Evolutionary conservation across 2,888 invertebrate genomes (phyloP), one percentile per base, ranked within the genome.

Genomic region (Sphaeridia pumilis): DNA sequence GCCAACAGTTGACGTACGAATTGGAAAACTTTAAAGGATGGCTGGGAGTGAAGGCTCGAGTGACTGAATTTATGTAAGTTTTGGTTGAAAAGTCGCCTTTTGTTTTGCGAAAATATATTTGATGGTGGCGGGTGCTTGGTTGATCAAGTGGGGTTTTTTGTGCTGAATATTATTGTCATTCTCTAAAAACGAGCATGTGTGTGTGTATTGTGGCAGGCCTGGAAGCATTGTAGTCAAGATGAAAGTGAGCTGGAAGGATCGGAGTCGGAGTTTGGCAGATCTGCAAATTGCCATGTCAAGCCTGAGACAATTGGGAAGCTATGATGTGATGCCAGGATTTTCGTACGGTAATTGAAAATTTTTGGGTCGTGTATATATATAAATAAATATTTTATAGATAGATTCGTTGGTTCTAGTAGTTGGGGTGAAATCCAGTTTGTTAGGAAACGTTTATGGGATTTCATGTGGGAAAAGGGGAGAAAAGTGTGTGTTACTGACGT

Each of bases 181-280:
- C 38, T 64, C 22, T 41, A 45, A 60, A 60, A 56, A 43, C 55
- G n/a, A n/a, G n/a, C n/a, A n/a, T n/a, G n/a, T n/a, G n/a, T n/a
- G n/a, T n/a, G n/a, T n/a, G n/a, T n/a, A n/a, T n/a, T n/a, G n/a
- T 72, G 75, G 54, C 72, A 82, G 82, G 64, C 74, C 77, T 49
- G 82, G 82, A 56, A 81, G 81, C 54, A 73, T 83, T 43, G 71
- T 80, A 36, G 79, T 78, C 3, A 78, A 76, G 56, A 82, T 80
- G 69, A 73, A 82, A 65, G 73, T 83, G 28, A 78, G 78, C 49
- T 83, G 82, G 83, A 72, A 71, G 49, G 76, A 78, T 53, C 78
- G 76, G 66, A 70, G 75, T 4, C 67, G 70, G 41, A 68, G 70
- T 20, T 66, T 81, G 4, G 70, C 73, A 61, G 68, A 70, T 31